These are phyloP conservation scores for Scomber scombrus DNA, from an alignment of 2,113 vertebrate species.

Conservation along the genomic window DNA sequence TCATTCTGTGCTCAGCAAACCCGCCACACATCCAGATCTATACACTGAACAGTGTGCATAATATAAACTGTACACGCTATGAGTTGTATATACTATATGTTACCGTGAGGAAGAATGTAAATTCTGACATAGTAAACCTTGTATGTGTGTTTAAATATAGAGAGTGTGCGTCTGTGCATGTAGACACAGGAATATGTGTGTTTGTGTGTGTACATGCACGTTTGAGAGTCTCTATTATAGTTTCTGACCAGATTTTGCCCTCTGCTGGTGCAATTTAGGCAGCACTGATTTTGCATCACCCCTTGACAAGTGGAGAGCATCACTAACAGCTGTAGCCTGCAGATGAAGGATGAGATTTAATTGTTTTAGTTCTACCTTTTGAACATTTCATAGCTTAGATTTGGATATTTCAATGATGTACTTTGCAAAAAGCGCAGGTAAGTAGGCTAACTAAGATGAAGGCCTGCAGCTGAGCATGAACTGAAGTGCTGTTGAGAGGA, in stretches of 20 bases:
- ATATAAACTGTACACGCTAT: conserved; percentile 34
- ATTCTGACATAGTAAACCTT: conserved; percentile 21
- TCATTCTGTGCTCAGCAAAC: background rate
- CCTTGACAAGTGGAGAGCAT: conserved; percentile 24
- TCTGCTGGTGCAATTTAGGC: conserved; percentile 78
- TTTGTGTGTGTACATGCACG: conserved; percentile 8
- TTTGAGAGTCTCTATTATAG: conserved; percentile 41
- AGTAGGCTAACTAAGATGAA: conserved; percentile 7
- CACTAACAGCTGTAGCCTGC: conserved; percentile 9
- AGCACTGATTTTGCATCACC: conserved; percentile 48
- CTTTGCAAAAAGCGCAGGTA: background rate
- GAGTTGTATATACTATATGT: conserved; percentile 24
- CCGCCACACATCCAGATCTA: conserved; percentile 19
- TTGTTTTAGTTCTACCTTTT: background rate
- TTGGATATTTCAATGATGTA: background rate
- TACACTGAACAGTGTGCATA: conserved; percentile 10
- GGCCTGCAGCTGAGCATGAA: background rate
- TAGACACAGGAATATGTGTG: conserved; percentile 20
- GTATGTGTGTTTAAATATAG: conserved; percentile 14
- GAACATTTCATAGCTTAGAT: background rate
- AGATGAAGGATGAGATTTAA: conserved; percentile 13
- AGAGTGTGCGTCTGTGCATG: conserved; percentile 19
- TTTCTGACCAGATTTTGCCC: conserved; percentile 85
- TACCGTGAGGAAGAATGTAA: conserved; percentile 31
- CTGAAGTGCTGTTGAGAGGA: background rate